Base-by-base conservation (phyloP, 2,797 vertebrate genomes). In the Periparus ater region DNA sequence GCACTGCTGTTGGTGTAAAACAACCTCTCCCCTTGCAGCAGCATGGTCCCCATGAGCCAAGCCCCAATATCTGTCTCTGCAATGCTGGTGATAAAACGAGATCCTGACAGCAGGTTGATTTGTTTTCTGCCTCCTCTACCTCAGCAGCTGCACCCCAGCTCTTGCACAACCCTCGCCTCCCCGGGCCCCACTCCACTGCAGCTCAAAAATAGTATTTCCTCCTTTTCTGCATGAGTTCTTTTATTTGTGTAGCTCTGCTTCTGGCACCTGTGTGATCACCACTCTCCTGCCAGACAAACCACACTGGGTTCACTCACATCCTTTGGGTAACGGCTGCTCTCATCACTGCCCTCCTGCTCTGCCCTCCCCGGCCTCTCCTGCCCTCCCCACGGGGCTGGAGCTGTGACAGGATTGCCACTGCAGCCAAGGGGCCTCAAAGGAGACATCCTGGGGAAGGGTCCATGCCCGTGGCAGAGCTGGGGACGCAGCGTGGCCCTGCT, bases 201-300 rank as follows among this genome's bases (percentile, higher is more conserved):
- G 88, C 91, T 91, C 88, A 85, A 91, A 91, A 95, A 95, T 90
- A 75, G 73, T 67, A 82, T 96, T 96, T 96, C 93, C 95, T 96
- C 94, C 95, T 96, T 95, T 95, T 95, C 88, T 92, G 92, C 90
- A 50, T 91, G 88, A 95, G 50, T 17, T 90, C 86, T 85, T 76
- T 76, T 65, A 75, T 81, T 84, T 85, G 74, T 80, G 71, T 34
- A 50, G 73, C 71, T 85, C 77, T 25, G 4, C 85, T 58, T 40
- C 17, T 86, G 90, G 80, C 90, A 94, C 93, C 92, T 95, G 94
- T 7, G 2, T 3, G 6, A 53, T 84, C 63, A 6, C 66, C 83
- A 66, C 89, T 80, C 44, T 88, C 22, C 68, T 54, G 23, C 73
- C 62, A 53, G 83, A 57, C 91, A 40, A 34, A 91, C 76, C 61